phyloP scores from a whole-genome alignment of 2,797 vertebrate species.

The Vespertilio murinus region DNA sequence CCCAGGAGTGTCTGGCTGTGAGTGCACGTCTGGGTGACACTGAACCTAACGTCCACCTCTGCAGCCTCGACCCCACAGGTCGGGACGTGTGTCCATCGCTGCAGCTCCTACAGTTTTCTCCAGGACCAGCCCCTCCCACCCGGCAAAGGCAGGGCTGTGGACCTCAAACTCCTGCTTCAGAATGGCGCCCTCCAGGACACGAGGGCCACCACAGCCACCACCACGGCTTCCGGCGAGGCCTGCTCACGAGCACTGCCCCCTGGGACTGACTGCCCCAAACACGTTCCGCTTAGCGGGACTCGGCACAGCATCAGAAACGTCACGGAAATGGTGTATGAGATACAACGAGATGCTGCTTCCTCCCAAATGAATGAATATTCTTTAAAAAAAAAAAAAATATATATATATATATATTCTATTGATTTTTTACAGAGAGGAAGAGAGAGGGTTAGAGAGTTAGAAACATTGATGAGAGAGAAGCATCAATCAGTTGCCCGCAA shows the following conservation, averaged over 20 bases:
- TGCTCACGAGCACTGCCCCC: too few relatives aligned
- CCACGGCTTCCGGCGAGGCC: neutral
- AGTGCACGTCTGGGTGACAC: neutral
- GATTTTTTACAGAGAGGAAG: too few relatives aligned
- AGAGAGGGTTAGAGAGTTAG: too few relatives aligned
- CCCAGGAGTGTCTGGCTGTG: neutral
- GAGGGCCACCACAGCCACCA: neutral
- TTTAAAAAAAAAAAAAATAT: too few relatives aligned
- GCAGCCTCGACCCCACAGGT: slow-evolving; percentile 55
- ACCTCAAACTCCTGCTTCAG: neutral
- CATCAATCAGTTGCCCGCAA: too few relatives aligned
- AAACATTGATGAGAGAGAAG: too few relatives aligned
- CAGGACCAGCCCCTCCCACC: neutral
- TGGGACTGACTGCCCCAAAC: neutral
- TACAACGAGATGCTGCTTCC: neutral
- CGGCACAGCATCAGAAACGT: neutral
- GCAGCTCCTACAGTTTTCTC: slow-evolving; percentile 59
- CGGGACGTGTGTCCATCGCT: slow-evolving; percentile 58
- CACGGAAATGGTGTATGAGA: neutral
- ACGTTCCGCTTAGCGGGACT: neutral
- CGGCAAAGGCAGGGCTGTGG: neutral
- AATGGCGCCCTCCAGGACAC: neutral
- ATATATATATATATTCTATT: too few relatives aligned
- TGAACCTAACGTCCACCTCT: neutral
- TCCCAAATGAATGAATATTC: slow-evolving; percentile 17